These are phyloP conservation scores for Pseudomugil tenellus DNA, from an alignment of 2,797 vertebrate species.

Conservation along the genomic window DNA sequence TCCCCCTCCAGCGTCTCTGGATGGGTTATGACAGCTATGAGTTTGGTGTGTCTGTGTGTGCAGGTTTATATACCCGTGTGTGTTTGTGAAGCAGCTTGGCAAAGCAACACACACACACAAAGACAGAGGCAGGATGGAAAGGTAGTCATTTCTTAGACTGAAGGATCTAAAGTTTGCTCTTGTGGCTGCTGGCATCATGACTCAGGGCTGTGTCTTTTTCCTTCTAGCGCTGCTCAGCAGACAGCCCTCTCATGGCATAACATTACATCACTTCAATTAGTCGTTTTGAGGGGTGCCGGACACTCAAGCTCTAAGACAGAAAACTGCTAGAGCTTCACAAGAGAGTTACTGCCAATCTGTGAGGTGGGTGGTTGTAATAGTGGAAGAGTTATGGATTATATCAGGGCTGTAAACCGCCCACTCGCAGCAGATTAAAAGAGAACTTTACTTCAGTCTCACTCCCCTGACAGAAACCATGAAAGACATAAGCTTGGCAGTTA, in stretches of 20 bases:
- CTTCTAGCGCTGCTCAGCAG: conserved; percentile 61
- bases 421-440: conserved; percentile 72
- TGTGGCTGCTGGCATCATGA: conserved; percentile 72
- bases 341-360: conserved; percentile 45
- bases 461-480: conserved; percentile 67
- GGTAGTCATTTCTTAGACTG: conserved; percentile 64
- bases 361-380: conserved; percentile 69
- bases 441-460: conserved; percentile 69
- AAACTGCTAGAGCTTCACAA: conserved; percentile 45
- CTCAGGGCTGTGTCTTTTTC: conserved; percentile 69
- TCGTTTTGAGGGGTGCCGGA: conserved; percentile 52
- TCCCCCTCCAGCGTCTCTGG: conserved; percentile 58
- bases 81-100: conserved; percentile 14
- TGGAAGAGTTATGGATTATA: conserved; percentile 72
- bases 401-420: conserved; percentile 75
- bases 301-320: conserved; percentile 45
- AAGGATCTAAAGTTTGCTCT: conserved; percentile 69
- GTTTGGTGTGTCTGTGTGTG: conserved; percentile 37
- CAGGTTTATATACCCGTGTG: conserved; percentile 25
- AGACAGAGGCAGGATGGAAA: conserved; percentile 57
- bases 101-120: conserved; percentile 12
- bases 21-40: conserved; percentile 70
- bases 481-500: conserved; percentile 56
- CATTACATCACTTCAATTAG: conserved; percentile 79
- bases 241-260: conserved; percentile 64